phyloP scores from a whole-genome alignment of 1,140 invertebrate genomes.

The Macrobrachium rosenbergii region DNA sequence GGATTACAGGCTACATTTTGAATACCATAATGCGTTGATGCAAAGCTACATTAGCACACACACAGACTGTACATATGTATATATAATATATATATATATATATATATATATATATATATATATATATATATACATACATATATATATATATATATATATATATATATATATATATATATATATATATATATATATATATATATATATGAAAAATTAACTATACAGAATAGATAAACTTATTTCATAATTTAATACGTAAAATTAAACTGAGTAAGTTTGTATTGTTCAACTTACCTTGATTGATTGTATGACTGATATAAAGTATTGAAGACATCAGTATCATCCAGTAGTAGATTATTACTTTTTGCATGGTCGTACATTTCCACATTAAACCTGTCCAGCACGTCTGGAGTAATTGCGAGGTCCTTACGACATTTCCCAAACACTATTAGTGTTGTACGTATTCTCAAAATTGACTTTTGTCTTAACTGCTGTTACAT shows the following conservation, averaged over 20 bases:
- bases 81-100: no score
- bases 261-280: neutral
- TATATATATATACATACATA: neutral
- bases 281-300: neutral
- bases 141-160: neutral
- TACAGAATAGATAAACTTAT: neutral
- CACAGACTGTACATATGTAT: no score
- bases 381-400: conserved; percentile 1
- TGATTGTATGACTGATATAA: conserved; percentile 1
- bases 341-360: neutral
- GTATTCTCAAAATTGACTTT: conserved; percentile 36
- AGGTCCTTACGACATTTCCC: conserved; percentile 16
- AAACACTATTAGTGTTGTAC: conserved; percentile 10
- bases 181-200: neutral
- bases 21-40: no score
- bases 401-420: conserved; percentile 1
- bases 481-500: no score
- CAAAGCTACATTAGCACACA: no score
- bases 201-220: no score
- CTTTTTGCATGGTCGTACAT: conserved; percentile 8
- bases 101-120: neutral
- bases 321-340: conserved; percentile 4
- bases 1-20: no score
- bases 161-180: neutral
- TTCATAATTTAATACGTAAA: neutral